Evolutionary conservation across 2,888 invertebrate genomes (phyloP).

Genomic region (Carcina quercana): DNA sequence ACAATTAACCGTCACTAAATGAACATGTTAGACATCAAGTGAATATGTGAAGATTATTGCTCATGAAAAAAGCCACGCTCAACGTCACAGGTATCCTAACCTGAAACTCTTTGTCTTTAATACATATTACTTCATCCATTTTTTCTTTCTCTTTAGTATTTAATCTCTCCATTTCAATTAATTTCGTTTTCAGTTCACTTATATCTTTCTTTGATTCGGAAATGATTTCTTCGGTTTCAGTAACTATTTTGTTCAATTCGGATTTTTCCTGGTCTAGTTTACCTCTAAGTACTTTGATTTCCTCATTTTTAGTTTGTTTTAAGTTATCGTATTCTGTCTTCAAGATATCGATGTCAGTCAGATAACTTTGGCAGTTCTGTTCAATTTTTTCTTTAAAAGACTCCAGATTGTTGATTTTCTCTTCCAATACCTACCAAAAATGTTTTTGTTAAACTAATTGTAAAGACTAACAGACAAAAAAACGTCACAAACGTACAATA

Average conservation of each 20-base stretch:
- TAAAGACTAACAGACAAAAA: slow-evolving; percentile 6
- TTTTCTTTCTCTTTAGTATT: slow-evolving; percentile 42
- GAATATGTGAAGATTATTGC: too few species aligned
- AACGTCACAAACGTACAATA: slow-evolving; percentile 30
- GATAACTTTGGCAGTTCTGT: slow-evolving; percentile 25
- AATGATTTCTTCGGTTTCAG: slow-evolving; percentile 31
- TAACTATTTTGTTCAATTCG: slow-evolving; percentile 23
- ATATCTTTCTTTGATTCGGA: slow-evolving; percentile 25
- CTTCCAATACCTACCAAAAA: slow-evolving; percentile 46
- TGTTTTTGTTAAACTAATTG: slow-evolving; percentile 18
- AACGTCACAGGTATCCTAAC: slow-evolving; percentile 41
- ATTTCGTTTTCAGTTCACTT: slow-evolving; percentile 29
- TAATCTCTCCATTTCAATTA: slow-evolving; percentile 30
- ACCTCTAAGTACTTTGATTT: slow-evolving; percentile 34
- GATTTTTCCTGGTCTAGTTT: slow-evolving; percentile 28
- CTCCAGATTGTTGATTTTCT: slow-evolving; percentile 29
- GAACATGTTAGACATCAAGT: too few species aligned
- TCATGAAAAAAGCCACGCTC: slow-evolving; percentile 11
- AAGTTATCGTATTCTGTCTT: slow-evolving; percentile 28
- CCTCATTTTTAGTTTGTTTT: slow-evolving; percentile 29
- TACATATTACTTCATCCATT: slow-evolving; percentile 26
- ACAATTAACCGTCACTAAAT: too few species aligned
- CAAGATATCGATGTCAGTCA: slow-evolving; percentile 29
- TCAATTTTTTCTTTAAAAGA: slow-evolving; percentile 27
- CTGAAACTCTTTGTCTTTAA: slow-evolving; percentile 47